A percentile compares a stretch with the other conserved stretches of the same genome.
These are phyloP conservation scores for Sigmodon hispidus DNA, from an alignment of 2,113 vertebrate species.

Conservation along the genomic window DNA sequence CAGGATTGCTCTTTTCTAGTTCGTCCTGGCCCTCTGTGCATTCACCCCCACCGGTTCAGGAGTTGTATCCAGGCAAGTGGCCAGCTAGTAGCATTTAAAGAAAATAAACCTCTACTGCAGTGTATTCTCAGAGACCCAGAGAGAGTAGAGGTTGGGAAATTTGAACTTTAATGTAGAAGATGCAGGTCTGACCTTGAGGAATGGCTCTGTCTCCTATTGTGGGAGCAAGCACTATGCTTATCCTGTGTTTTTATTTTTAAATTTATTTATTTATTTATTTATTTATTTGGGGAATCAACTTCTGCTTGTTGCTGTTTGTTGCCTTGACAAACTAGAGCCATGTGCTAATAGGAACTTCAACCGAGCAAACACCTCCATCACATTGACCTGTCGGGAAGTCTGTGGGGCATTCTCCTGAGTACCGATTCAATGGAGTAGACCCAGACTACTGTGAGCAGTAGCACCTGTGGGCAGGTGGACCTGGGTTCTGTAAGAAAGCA, in stretches of 20 bases:
- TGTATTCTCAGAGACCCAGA: background rate
- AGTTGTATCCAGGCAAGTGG: background rate
- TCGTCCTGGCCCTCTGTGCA: background rate
- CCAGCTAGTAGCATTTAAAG: background rate
- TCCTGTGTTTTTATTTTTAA: background rate
- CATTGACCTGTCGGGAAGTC: background rate
- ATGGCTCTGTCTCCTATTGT: background rate
- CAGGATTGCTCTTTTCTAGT: background rate
- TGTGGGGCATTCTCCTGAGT: background rate
- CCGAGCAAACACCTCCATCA: background rate
- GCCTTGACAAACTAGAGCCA: background rate
- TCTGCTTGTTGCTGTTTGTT: background rate
- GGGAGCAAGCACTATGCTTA: background rate
- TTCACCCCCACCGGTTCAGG: background rate
- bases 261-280: too few relatives aligned
- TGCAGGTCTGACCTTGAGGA: background rate
- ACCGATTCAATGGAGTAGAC: background rate
- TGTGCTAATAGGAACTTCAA: background rate
- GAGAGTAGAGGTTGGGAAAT: background rate
- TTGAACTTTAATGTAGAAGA: background rate
- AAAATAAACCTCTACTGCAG: background rate
- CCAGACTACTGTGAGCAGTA: background rate
- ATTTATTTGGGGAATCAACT: background rate
- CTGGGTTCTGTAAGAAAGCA: background rate
- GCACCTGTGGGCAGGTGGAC: background rate